Evolutionary conservation across 2,113 vertebrate species (phyloP).

Genomic region (Phrynosoma platyrhinos): DNA sequence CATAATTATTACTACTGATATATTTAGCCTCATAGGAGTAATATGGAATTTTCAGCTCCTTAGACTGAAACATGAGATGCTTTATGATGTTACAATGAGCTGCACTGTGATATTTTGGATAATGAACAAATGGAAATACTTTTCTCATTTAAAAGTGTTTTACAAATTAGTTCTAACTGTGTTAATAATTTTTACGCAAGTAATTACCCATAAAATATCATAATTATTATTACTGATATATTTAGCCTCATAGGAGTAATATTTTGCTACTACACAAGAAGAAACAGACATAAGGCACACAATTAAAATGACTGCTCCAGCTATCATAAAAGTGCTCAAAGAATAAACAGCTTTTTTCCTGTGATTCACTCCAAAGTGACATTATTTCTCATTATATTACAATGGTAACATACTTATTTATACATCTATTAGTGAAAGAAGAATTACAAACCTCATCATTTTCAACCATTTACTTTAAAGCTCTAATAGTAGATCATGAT

Average conservation of each 20-base stretch:
- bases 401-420: too few relatives aligned
- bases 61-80: too few relatives aligned
- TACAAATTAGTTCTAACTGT: constrained; percentile 18
- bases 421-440: too few relatives aligned
- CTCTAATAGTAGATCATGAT: too few relatives aligned
- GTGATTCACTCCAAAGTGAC: too few relatives aligned
- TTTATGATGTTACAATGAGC: not conserved
- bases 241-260: not conserved
- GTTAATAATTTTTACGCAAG: constrained; percentile 5
- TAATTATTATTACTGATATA: not conserved
- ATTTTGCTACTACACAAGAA: not conserved
- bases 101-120: not conserved
- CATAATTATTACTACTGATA: not conserved
- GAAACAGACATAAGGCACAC: not conserved
- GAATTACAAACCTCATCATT: not conserved
- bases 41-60: not conserved
- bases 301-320: not conserved
- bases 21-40: not conserved
- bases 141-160: not conserved
- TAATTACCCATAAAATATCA: not conserved
- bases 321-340: not conserved
- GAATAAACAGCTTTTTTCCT: too few relatives aligned
- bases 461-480: not conserved
- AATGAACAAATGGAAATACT: not conserved
- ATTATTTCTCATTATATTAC: too few relatives aligned